Evolutionary conservation across 2,797 vertebrate species (phyloP).

Genomic region (Cercopithecus neglectus): DNA sequence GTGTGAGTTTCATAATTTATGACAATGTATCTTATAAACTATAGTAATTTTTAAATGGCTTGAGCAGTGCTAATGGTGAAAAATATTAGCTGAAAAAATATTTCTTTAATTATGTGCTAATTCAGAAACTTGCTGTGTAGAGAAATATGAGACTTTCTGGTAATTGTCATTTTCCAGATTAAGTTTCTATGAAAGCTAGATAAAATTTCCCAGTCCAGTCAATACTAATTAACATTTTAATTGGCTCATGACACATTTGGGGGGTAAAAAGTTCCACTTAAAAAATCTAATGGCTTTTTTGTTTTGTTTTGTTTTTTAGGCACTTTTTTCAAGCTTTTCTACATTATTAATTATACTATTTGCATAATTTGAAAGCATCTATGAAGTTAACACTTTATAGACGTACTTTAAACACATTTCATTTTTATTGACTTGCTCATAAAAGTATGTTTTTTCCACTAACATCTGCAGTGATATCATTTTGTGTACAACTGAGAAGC

Average conservation of each 20-base stretch:
- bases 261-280: background rate
- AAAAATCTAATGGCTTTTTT: background rate
- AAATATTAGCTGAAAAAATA: background rate
- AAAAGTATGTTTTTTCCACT: background rate
- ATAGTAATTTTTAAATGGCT: background rate
- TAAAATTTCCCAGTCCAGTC: background rate
- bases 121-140: background rate
- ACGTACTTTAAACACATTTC: background rate
- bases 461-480: background rate
- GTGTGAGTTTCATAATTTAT: background rate
- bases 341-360: background rate
- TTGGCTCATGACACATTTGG: background rate
- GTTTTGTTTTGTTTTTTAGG: no score
- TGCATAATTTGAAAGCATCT: background rate
- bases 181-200: background rate
- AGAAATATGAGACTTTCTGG: background rate
- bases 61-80: background rate
- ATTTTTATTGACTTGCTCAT: fast-evolving
- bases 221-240: slow-evolving; percentile 36
- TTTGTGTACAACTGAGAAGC: background rate
- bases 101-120: background rate
- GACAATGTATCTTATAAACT: background rate
- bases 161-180: slow-evolving; percentile 7
- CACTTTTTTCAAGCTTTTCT: background rate
- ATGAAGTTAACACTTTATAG: background rate